phyloP scores from a whole-genome alignment of 2,797 vertebrate genomes.

The Columba guinea region DNA sequence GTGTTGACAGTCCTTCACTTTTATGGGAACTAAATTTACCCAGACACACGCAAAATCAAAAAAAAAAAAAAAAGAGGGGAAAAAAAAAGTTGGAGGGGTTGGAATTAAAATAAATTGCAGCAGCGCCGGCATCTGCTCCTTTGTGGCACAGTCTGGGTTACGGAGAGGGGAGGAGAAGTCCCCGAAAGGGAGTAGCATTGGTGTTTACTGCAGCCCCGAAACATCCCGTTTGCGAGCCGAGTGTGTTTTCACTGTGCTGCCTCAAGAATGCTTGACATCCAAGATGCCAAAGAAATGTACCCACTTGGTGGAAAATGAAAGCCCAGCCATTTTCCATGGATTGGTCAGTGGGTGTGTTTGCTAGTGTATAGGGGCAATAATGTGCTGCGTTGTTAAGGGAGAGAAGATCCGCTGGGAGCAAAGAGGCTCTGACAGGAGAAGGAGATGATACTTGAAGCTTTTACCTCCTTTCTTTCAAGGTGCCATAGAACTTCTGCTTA shows the following conservation, averaged over 20 bases:
- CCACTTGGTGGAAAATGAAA: neutral
- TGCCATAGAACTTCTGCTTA: neutral
- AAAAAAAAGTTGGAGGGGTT: neutral
- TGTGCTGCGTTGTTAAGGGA: neutral
- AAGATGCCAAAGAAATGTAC: constrained; percentile 10
- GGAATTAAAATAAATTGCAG: constrained; percentile 56
- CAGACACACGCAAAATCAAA: constrained; percentile 67
- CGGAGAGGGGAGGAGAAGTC: constrained; percentile 58
- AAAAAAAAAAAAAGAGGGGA: neutral
- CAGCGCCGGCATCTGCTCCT: constrained; percentile 50
- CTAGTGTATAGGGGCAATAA: neutral
- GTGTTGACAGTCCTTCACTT: constrained; percentile 73
- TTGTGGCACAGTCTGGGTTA: constrained; percentile 61
- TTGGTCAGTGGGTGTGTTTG: neutral
- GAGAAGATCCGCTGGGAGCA: neutral
- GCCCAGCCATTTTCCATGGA: neutral
- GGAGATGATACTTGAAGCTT: neutral
- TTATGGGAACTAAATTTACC: constrained; percentile 77
- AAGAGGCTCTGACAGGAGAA: neutral
- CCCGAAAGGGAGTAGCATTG: constrained; percentile 20
- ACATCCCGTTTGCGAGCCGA: neutral
- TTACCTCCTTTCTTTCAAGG: neutral
- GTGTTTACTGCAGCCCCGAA: constrained; percentile 40
- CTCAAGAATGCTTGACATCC: constrained; percentile 27
- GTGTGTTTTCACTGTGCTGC: constrained; percentile 23